Evolutionary conservation across 2,113 vertebrate genomes (phyloP).

Genomic region (Talpa occidentalis): DNA sequence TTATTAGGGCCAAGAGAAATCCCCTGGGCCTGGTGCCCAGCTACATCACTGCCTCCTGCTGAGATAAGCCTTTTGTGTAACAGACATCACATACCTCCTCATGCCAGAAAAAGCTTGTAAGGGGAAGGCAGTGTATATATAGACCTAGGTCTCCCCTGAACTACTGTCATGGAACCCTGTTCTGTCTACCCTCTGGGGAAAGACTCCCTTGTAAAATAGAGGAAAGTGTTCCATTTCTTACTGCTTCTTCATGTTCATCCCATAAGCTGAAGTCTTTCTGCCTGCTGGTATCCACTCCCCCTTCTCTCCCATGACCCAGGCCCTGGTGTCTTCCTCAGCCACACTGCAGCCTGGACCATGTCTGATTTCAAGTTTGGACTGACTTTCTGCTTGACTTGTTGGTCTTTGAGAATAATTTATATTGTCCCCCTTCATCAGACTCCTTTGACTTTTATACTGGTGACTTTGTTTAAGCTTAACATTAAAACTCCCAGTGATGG

Average conservation of each 20-base stretch:
- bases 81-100: neutral
- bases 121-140: neutral
- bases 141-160: neutral
- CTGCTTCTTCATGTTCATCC: neutral
- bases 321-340: neutral
- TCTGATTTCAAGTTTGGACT: neutral
- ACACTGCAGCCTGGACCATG: neutral
- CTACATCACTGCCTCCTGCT: neutral
- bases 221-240: neutral
- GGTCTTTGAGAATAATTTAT: neutral
- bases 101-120: neutral
- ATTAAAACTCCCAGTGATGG: neutral
- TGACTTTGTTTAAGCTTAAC: neutral
- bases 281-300: neutral
- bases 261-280: neutral
- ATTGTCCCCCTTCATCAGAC: neutral
- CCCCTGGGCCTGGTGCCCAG: neutral
- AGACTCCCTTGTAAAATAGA: neutral
- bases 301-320: neutral
- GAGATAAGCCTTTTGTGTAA: neutral
- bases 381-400: neutral
- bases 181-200: neutral
- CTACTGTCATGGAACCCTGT: neutral
- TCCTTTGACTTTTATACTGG: neutral
- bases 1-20: slow-evolving; percentile 40